Evolutionary conservation across 2,888 invertebrate species (phyloP).

Genomic region (Drosophila ezoana): DNA sequence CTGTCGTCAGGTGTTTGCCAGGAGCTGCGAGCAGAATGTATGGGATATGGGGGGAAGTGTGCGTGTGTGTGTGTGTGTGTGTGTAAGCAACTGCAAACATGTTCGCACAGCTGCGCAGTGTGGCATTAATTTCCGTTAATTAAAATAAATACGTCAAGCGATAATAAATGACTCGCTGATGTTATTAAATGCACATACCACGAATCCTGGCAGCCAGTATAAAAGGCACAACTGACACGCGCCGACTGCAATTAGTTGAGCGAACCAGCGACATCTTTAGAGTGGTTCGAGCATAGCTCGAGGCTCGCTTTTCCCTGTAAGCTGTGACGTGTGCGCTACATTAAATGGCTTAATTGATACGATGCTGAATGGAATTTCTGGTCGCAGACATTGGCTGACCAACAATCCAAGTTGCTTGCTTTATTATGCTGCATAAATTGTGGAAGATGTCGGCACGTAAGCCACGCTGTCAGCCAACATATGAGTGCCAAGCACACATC

Average conservation of each 20-base stretch:
- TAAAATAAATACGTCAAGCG: constrained; percentile 81
- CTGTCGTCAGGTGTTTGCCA: constrained; percentile 50
- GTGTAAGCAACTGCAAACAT: constrained; percentile 73
- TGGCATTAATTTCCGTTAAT: constrained; percentile 81
- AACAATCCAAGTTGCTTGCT: constrained; percentile 18
- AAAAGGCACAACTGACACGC: constrained; percentile 44
- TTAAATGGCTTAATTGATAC: constrained; percentile 69
- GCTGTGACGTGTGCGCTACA: constrained; percentile 17
- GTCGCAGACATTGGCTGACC: constrained; percentile 31
- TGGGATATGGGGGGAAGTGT: not conserved
- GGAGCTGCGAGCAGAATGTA: constrained; percentile 15
- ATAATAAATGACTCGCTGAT: constrained; percentile 77
- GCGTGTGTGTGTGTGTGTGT: constrained; percentile 3
- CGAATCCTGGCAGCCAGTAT: constrained; percentile 14
- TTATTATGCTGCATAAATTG: constrained; percentile 69
- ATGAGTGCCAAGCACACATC: constrained; percentile 23
- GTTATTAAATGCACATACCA: constrained; percentile 65
- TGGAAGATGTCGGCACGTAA: constrained; percentile 62
- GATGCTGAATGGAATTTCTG: constrained; percentile 39
- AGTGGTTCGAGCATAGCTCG: not conserved
- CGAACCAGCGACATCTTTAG: constrained; percentile 23
- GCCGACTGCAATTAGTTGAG: constrained; percentile 59
- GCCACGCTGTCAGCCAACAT: constrained; percentile 55
- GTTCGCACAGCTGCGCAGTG: constrained; percentile 69
- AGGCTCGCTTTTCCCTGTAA: too few species aligned